Conservation (phyloP, 2,797 vertebrate species). For the Onychomys leucogaster region DNA sequence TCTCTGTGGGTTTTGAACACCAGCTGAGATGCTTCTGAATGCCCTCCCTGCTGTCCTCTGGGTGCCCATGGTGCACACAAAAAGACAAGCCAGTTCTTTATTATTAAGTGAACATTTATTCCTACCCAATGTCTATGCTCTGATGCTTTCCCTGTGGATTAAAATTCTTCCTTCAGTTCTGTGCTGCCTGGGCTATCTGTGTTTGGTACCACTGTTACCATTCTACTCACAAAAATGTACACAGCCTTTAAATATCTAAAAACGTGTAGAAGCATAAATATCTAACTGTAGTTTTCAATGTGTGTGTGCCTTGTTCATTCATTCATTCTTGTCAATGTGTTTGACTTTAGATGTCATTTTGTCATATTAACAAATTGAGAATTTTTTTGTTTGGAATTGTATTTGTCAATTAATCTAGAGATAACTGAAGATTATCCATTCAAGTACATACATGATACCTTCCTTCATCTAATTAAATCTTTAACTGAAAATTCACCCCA, state of each 20-base stretch:
- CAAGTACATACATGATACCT: background rate
- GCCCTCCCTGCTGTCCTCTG: background rate
- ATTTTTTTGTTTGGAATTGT: background rate
- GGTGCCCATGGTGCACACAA: background rate
- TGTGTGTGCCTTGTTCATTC: background rate
- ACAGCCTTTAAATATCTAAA: slow-evolving; percentile 10
- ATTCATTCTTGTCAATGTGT: background rate
- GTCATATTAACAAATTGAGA: slow-evolving; percentile 32
- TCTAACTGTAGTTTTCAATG: background rate
- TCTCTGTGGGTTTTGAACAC: background rate
- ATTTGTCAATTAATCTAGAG: slow-evolving; percentile 3
- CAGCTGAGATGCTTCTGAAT: background rate
- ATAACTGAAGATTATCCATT: background rate
- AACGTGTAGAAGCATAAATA: background rate
- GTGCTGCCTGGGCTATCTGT: background rate
- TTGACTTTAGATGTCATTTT: background rate
- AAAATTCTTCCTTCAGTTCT: background rate
- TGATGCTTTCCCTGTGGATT: background rate
- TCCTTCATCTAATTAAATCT: background rate
- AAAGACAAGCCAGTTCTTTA: background rate
- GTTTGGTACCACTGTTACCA: background rate
- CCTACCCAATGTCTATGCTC: background rate
- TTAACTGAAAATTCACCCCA: background rate
- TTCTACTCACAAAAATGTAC: background rate
- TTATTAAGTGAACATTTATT: background rate